phyloP scores from a whole-genome alignment of 2,888 invertebrate species.

The Nomada ruficornis region DNA sequence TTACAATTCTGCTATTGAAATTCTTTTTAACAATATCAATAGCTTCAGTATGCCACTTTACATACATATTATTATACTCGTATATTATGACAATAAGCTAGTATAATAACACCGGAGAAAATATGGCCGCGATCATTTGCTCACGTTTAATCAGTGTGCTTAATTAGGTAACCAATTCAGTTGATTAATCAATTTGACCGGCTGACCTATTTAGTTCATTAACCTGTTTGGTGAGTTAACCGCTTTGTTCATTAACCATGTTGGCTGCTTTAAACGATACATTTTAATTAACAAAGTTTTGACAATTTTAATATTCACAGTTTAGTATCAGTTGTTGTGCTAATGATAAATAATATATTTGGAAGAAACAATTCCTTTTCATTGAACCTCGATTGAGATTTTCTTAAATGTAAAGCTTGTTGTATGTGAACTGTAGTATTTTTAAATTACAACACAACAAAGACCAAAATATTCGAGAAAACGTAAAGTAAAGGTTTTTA shows the following conservation, averaged over 20 bases:
- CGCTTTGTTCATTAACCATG: conserved; percentile 43
- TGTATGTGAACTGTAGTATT: no score
- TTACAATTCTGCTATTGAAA: background rate
- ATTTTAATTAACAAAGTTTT: conserved; percentile 26
- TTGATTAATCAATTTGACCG: conserved; percentile 56
- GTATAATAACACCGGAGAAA: conserved; percentile 18
- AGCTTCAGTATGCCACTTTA: background rate
- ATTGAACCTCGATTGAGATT: background rate
- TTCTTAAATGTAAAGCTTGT: no score
- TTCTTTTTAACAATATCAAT: background rate
- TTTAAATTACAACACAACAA: no score
- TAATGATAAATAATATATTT: background rate
- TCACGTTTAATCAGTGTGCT: conserved; percentile 43
- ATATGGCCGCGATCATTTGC: conserved; percentile 33
- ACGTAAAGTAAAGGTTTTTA: no score
- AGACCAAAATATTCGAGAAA: no score
- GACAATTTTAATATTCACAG: background rate
- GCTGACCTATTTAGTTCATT: conserved; percentile 54
- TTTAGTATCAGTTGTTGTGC: background rate
- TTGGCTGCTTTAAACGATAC: conserved; percentile 2
- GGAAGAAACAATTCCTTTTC: background rate
- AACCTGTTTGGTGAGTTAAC: conserved; percentile 50
- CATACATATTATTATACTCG: background rate
- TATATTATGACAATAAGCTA: conserved; percentile 13
- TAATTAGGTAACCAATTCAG: conserved; percentile 53